Conservation (phyloP, 2,113 vertebrate species). For the Sorex fumeus region DNA sequence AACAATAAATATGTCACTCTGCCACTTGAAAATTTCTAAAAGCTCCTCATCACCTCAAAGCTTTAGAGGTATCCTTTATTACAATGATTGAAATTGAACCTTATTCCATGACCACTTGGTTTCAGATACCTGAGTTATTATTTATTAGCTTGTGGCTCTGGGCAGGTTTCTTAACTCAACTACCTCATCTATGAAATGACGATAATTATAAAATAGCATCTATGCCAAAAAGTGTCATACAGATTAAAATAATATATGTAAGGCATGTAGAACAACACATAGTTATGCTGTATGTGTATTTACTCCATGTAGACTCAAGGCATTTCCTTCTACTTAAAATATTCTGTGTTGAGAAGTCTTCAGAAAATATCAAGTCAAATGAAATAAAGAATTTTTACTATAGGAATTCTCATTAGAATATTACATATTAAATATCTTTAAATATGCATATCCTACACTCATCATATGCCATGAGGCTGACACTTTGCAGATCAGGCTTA, state of each 20-base stretch:
- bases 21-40: not conserved
- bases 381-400: not conserved
- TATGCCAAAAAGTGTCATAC: not conserved
- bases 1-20: not conserved
- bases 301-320: not conserved
- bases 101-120: not conserved
- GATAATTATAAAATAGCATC: not conserved
- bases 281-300: too few species aligned
- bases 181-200: not conserved
- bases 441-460: not conserved
- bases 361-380: conserved; percentile 10
- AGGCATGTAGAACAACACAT: too few species aligned
- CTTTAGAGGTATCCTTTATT: not conserved
- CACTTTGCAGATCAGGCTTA: not conserved
- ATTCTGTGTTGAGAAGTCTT: not conserved
- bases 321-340: conserved; percentile 25
- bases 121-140: not conserved
- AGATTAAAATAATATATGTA: not conserved
- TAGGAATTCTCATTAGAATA: not conserved
- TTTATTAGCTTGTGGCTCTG: not conserved
- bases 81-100: not conserved
- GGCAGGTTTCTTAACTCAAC: not conserved
- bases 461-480: too few species aligned
- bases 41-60: not conserved
- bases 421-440: not conserved